These are phyloP conservation scores for Ostrea denselamellosa DNA, from an alignment of 1,140 invertebrate species.

Conservation along the genomic window DNA sequence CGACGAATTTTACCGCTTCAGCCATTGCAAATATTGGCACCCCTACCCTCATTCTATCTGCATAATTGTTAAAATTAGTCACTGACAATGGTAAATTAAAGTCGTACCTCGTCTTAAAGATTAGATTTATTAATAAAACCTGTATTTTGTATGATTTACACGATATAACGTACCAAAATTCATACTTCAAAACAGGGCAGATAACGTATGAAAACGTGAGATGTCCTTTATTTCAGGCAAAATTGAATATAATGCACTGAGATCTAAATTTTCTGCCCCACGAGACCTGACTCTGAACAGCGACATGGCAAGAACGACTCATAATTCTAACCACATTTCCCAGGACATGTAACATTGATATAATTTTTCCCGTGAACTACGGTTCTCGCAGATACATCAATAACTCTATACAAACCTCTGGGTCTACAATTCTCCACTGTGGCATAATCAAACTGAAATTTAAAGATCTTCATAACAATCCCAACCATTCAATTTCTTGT, in stretches of 20 bases:
- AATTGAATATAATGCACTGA: neutral
- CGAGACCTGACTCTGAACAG: neutral
- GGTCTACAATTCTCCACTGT: neutral
- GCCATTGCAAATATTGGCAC: too few relatives aligned
- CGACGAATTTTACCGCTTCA: too few relatives aligned
- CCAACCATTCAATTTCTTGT: neutral
- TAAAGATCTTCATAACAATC: slow-evolving; percentile 14
- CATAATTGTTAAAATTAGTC: too few relatives aligned
- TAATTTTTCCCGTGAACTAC: slow-evolving; percentile 23
- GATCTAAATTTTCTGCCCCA: slow-evolving; percentile 41
- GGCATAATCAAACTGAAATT: neutral
- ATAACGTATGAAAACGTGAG: too few relatives aligned
- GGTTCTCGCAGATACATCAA: slow-evolving; percentile 9
- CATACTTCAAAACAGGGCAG: too few relatives aligned
- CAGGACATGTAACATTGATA: neutral
- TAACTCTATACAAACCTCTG: neutral
- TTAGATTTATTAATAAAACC: too few relatives aligned
- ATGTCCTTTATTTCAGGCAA: slow-evolving; percentile 1
- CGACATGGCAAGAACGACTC: neutral
- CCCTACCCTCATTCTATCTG: too few relatives aligned
- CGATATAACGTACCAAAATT: too few relatives aligned
- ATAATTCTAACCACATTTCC: slow-evolving; percentile 39
- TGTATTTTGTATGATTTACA: too few relatives aligned
- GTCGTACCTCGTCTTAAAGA: too few relatives aligned
- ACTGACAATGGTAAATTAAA: too few relatives aligned